Evolutionary conservation across 2,797 vertebrate genomes (phyloP).

Genomic region (Cygnus olor): DNA sequence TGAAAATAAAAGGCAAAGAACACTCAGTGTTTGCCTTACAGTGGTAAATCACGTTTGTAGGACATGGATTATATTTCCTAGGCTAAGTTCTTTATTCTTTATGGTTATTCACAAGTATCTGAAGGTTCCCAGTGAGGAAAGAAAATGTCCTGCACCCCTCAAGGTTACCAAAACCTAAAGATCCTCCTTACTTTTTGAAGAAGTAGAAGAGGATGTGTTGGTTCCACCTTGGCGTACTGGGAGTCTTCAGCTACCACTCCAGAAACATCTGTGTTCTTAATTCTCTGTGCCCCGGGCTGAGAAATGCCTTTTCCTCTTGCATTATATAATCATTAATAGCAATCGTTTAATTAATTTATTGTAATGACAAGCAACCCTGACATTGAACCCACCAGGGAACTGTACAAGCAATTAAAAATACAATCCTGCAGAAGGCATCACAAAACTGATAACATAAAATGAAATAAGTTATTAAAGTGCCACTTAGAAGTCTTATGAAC

Average conservation of each 20-base stretch:
- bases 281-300: background rate
- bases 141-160: background rate
- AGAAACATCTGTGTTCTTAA: background rate
- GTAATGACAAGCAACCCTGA: background rate
- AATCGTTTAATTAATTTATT: background rate
- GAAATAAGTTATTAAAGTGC: background rate
- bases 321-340: background rate
- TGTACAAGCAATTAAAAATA: constrained; percentile 23
- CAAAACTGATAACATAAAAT: background rate
- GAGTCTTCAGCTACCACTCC: background rate
- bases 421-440: background rate
- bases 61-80: background rate
- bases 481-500: background rate
- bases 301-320: background rate
- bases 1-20: background rate
- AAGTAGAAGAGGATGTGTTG: background rate
- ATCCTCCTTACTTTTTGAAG: background rate
- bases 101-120: background rate
- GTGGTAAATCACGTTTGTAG: background rate
- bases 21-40: background rate
- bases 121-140: background rate
- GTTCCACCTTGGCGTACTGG: background rate
- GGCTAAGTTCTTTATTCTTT: background rate
- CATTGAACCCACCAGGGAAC: background rate
- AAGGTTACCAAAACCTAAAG: background rate